Conservation (phyloP, 92 coral and sea anemone species). For the Porites rus region DNA sequence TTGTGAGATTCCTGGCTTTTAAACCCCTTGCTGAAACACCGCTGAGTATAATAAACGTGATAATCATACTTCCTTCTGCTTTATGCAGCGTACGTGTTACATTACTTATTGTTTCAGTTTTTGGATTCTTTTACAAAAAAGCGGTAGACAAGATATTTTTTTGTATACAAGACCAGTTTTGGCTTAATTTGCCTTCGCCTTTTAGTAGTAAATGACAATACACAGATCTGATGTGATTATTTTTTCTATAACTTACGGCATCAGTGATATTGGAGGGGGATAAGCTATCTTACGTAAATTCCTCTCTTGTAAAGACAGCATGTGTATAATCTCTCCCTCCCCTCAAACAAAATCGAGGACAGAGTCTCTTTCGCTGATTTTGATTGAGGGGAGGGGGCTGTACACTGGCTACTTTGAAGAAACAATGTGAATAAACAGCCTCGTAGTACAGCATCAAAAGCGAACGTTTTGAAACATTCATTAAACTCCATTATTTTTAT, state of each 20-base stretch:
- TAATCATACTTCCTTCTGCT: neutral
- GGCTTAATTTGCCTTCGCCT: neutral
- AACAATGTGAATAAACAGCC: neutral
- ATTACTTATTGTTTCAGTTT: constrained; percentile 1
- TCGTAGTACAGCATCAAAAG: constrained; percentile 1
- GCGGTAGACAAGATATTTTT: neutral
- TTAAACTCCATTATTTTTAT: neutral
- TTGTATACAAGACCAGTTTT: neutral
- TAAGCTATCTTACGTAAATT: neutral
- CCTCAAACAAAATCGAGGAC: constrained; percentile 5
- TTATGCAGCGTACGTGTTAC: neutral
- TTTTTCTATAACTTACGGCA: neutral
- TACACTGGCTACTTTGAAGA: neutral
- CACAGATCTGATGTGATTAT: constrained; percentile 2
- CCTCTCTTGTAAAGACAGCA: neutral
- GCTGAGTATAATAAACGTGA: neutral
- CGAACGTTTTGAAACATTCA: neutral
- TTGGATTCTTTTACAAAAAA: neutral
- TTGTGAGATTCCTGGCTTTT: neutral
- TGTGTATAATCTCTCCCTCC: constrained; percentile 2
- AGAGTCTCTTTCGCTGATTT: neutral
- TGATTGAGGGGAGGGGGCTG: constrained; percentile 3
- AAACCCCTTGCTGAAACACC: neutral
- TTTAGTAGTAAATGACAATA: neutral
- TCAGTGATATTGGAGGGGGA: neutral